Evolutionary conservation across 2,113 vertebrate genomes (phyloP).

Genomic region (Thymallus thymallus): DNA sequence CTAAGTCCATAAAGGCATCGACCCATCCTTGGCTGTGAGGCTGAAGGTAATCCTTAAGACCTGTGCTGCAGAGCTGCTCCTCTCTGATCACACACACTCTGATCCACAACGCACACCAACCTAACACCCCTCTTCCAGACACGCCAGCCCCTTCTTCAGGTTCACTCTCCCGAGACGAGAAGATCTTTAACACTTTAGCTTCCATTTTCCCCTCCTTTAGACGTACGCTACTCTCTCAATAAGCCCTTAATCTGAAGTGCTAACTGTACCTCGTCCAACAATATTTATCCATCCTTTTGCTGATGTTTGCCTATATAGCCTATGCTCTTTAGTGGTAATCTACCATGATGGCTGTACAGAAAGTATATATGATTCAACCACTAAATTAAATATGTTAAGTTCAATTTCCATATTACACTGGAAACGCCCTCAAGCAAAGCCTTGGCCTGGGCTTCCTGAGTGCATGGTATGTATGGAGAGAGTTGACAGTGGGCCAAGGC

Average conservation of each 20-base stretch:
- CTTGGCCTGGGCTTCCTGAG: too few species aligned
- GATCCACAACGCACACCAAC: not conserved
- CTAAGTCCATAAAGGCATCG: constrained; percentile 11
- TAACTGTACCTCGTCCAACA: not conserved
- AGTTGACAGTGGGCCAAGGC: not conserved
- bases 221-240: not conserved
- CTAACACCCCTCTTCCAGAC: too few species aligned
- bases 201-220: not conserved
- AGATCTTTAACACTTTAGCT: not conserved
- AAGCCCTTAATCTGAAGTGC: not conserved
- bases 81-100: not conserved
- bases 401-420: not conserved
- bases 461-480: not conserved
- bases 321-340: not conserved
- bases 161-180: not conserved
- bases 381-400: constrained; percentile 5
- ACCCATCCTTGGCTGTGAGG: constrained; percentile 5
- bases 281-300: not conserved
- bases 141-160: not conserved
- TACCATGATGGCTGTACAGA: not conserved
- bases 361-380: not conserved
- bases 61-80: constrained; percentile 1
- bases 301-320: not conserved
- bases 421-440: not conserved
- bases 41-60: not conserved